phyloP scores from a whole-genome alignment of 2,113 vertebrate genomes.

The Erythrocercus mccallii region DNA sequence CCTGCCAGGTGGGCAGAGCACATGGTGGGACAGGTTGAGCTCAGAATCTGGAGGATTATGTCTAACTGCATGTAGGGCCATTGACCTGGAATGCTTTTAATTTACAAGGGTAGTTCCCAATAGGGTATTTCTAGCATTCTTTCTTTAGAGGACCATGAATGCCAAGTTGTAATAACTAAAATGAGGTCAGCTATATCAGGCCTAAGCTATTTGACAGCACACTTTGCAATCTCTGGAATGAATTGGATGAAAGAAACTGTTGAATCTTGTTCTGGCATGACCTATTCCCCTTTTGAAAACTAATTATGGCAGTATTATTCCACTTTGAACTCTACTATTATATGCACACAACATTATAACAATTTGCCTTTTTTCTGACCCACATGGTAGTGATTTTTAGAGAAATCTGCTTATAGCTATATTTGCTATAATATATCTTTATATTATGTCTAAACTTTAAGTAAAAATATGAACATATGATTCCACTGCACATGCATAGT shows the following conservation, averaged over 20 bases:
- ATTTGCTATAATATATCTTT: too few species aligned
- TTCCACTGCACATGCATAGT: neutral
- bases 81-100: conserved; percentile 13
- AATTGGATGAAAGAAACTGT: neutral
- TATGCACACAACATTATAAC: neutral
- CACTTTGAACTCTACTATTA: neutral
- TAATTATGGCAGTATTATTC: neutral
- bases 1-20: neutral
- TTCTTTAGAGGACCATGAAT: conserved; percentile 1
- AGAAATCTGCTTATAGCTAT: neutral
- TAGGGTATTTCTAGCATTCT: neutral
- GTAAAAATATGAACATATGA: neutral
- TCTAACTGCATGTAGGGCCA: neutral
- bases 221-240: conserved; percentile 13
- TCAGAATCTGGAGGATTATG: neutral
- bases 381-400: neutral
- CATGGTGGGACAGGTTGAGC: neutral
- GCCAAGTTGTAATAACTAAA: conserved; percentile 17
- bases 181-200: conserved; percentile 7
- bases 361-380: neutral
- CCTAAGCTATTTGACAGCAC: neutral
- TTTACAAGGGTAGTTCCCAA: conserved; percentile 12
- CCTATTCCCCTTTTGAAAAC: neutral
- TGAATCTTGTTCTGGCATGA: neutral
- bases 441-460: neutral